Conservation (phyloP, 2,797 vertebrate genomes). For the Poecilia picta region DNA sequence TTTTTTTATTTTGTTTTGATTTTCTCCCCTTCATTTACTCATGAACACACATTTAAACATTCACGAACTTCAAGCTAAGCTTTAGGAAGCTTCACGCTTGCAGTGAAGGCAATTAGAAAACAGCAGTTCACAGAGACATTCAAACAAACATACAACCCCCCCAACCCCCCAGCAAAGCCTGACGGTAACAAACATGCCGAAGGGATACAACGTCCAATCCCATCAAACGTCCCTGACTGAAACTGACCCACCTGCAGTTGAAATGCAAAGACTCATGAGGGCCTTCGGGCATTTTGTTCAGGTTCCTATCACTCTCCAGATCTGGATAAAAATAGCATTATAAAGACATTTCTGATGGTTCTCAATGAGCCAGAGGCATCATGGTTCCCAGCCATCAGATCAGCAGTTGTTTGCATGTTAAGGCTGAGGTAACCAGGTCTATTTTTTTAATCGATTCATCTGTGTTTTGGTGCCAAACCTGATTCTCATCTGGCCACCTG, state of each 20-base stretch:
- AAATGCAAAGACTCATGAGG: slow-evolving; percentile 27
- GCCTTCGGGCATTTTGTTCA: slow-evolving; percentile 33
- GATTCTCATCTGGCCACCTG: slow-evolving; percentile 42
- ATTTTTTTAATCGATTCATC: slow-evolving; percentile 45
- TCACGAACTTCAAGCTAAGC: slow-evolving; percentile 51
- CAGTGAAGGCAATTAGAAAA: slow-evolving; percentile 75
- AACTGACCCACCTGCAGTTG: slow-evolving; percentile 40
- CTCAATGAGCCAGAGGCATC: slow-evolving; percentile 43
- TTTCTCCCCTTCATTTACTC: slow-evolving; percentile 47
- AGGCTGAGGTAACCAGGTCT: slow-evolving; percentile 12
- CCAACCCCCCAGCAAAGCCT: slow-evolving; percentile 40
- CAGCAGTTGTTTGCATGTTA: slow-evolving; percentile 15
- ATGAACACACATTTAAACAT: slow-evolving; percentile 36
- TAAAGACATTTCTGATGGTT: slow-evolving; percentile 35
- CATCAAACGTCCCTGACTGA: slow-evolving; percentile 4
- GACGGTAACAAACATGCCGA: slow-evolving; percentile 29
- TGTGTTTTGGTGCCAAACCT: slow-evolving; percentile 38
- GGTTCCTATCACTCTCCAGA: neutral
- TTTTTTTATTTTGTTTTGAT: slow-evolving; percentile 12
- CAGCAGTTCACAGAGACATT: slow-evolving; percentile 45
- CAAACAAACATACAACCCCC: slow-evolving; percentile 27
- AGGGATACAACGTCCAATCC: slow-evolving; percentile 8
- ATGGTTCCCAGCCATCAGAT: slow-evolving; percentile 12
- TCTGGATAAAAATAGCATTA: slow-evolving; percentile 18
- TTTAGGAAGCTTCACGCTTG: slow-evolving; percentile 58